phyloP scores from a whole-genome alignment of 2,888 invertebrate genomes.

The Drosophila dives region DNA sequence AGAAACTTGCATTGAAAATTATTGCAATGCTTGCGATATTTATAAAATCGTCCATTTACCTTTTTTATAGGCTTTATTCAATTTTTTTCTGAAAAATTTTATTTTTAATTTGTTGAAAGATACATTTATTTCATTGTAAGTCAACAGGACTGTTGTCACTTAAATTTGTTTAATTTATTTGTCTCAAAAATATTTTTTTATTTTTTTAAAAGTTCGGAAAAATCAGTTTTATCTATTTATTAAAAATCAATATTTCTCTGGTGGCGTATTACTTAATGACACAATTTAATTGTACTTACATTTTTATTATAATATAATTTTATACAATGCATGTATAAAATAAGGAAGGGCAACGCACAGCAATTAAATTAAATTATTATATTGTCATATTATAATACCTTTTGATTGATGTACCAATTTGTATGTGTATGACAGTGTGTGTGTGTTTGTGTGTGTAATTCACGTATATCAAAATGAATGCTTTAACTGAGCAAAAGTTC shows the following conservation, averaged over 20 bases:
- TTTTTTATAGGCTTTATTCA: background rate
- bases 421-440: constrained; percentile 12
- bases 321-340: background rate
- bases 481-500: constrained; percentile 63
- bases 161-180: no score
- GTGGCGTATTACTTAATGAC: background rate
- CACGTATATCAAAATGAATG: constrained; percentile 16
- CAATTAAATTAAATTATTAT: constrained; percentile 59
- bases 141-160: background rate
- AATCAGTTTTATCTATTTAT: background rate
- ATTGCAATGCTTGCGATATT: constrained; percentile 19
- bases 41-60: constrained; percentile 3
- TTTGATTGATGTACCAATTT: constrained; percentile 68
- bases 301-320: background rate
- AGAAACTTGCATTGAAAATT: constrained; percentile 37
- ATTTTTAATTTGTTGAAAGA: background rate
- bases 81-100: background rate
- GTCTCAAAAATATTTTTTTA: background rate
- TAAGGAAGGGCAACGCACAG: constrained; percentile 22
- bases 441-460: constrained; percentile 6
- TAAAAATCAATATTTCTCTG: background rate
- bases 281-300: constrained; percentile 28
- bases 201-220: background rate
- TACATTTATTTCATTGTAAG: background rate
- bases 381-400: constrained; percentile 49